Conservation (phyloP, 2,888 invertebrate genomes). For the Melipona beecheii region DNA sequence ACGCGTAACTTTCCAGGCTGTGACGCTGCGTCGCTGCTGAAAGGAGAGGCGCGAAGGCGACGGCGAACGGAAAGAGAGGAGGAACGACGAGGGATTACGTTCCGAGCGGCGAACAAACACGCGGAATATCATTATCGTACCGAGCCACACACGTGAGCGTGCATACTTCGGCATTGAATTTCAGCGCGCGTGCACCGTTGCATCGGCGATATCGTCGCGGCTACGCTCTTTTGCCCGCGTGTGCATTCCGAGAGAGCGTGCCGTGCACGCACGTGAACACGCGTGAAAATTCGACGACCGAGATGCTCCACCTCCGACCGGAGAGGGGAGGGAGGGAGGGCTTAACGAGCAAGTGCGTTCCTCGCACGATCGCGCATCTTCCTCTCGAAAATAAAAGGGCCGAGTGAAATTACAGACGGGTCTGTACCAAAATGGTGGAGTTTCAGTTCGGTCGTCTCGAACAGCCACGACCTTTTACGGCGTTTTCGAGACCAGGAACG, state of each 20-base stretch:
- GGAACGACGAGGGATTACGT: constrained; percentile 20
- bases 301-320: constrained; percentile 35
- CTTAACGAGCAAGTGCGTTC: constrained; percentile 35
- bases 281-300: constrained; percentile 51
- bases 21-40: background rate
- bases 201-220: constrained; percentile 57
- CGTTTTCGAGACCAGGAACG: background rate
- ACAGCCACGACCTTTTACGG: constrained; percentile 3
- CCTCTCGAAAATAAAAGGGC: background rate
- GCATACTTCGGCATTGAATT: constrained; percentile 69
- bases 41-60: background rate
- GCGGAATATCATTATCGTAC: constrained; percentile 70
- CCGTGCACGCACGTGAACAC: constrained; percentile 45
- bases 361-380: background rate
- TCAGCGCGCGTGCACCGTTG: constrained; percentile 71
- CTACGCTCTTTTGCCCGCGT: constrained; percentile 36
- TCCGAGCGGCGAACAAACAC: constrained; percentile 53
- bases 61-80: background rate
- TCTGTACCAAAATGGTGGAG: background rate
- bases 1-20: constrained; percentile 13
- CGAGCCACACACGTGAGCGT: constrained; percentile 55
- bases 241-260: constrained; percentile 52
- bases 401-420: background rate
- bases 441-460: constrained; percentile 2
- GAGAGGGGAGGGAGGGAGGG: background rate